Percentiles rank a stretch among this genome's conserved stretches.
These are phyloP conservation scores for Polypterus senegalus DNA, from an alignment of 2,113 vertebrate species.

Conservation along the genomic window DNA sequence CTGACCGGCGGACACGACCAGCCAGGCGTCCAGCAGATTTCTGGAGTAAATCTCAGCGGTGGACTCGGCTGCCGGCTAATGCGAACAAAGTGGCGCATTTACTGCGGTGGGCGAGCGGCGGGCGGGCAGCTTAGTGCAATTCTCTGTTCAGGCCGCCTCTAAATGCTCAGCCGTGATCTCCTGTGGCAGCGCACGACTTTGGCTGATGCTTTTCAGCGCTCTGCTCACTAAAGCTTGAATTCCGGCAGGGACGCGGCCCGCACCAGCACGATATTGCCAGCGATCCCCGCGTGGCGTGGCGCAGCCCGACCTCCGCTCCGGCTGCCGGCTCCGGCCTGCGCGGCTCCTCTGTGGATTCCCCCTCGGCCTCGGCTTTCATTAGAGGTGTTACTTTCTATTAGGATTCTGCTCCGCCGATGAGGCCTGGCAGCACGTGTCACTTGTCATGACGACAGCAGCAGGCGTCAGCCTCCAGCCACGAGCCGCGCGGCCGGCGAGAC, in stretches of 20 bases:
- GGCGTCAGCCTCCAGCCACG: too few species aligned
- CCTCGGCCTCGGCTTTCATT: conserved; percentile 1
- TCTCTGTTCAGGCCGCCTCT: conserved; percentile 71
- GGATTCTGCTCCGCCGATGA: too few species aligned
- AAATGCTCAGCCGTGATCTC: conserved; percentile 69
- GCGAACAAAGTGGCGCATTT: conserved; percentile 57
- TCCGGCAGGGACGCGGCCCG: conserved; percentile 48
- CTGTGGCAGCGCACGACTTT: conserved; percentile 69
- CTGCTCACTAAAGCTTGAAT: conserved; percentile 54
- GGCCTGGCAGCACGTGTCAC: too few species aligned
- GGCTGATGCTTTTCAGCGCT: conserved; percentile 49
- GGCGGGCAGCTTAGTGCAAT: conserved; percentile 57
- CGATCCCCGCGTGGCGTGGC: conserved; percentile 52
- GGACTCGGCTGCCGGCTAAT: conserved; percentile 31
- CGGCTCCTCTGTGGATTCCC: too few species aligned
- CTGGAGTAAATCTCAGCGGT: conserved; percentile 26
- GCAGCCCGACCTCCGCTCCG: too few species aligned
- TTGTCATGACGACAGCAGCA: too few species aligned
- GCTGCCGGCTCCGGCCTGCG: too few species aligned
- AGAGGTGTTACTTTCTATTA: conserved; percentile 7
- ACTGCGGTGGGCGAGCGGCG: conserved; percentile 13
- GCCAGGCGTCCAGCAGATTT: too few species aligned
- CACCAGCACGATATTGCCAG: conserved; percentile 51
- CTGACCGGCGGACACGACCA: too few species aligned
- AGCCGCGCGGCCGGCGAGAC: too few species aligned